Evolutionary conservation across 2,797 vertebrate species (phyloP).

Genomic region (Ctenopoma multispine): DNA sequence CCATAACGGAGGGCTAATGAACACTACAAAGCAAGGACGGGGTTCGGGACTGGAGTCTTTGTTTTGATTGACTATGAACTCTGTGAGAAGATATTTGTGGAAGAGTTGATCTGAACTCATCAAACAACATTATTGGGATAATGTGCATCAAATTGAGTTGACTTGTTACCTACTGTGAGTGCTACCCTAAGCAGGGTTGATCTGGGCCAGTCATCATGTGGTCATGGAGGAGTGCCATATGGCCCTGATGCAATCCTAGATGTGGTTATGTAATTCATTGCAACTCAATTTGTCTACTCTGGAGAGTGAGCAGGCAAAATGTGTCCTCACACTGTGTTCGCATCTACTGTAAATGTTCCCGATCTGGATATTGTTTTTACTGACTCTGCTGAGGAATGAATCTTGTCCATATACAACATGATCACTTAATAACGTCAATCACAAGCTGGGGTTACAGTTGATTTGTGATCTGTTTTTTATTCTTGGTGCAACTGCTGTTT

Average conservation of each 20-base stretch:
- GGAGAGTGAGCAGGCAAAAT: background rate
- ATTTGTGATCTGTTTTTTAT: too few species aligned
- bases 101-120: slow-evolving; percentile 2
- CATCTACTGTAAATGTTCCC: too few species aligned
- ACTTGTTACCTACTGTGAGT: slow-evolving; percentile 54
- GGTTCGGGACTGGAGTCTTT: background rate
- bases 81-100: background rate
- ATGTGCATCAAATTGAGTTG: slow-evolving; percentile 46
- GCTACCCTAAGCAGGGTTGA: slow-evolving; percentile 43
- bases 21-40: slow-evolving; percentile 9
- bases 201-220: slow-evolving; percentile 39
- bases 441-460: too few species aligned
- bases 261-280: slow-evolving; percentile 54
- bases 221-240: slow-evolving; percentile 55
- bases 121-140: slow-evolving; percentile 39
- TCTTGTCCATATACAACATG: too few species aligned
- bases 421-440: too few species aligned
- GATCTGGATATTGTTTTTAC: background rate
- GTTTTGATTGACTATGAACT: background rate
- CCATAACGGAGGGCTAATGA: background rate
- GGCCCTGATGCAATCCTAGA: slow-evolving; percentile 46
- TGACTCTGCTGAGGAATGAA: background rate
- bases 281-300: slow-evolving; percentile 21
- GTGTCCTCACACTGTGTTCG: background rate
- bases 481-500: too few species aligned